A percentile compares a stretch with the other conserved stretches of the same genome.
phyloP scores from a whole-genome alignment of 1,140 invertebrate species.

The Lordiphosa clarofinis region DNA sequence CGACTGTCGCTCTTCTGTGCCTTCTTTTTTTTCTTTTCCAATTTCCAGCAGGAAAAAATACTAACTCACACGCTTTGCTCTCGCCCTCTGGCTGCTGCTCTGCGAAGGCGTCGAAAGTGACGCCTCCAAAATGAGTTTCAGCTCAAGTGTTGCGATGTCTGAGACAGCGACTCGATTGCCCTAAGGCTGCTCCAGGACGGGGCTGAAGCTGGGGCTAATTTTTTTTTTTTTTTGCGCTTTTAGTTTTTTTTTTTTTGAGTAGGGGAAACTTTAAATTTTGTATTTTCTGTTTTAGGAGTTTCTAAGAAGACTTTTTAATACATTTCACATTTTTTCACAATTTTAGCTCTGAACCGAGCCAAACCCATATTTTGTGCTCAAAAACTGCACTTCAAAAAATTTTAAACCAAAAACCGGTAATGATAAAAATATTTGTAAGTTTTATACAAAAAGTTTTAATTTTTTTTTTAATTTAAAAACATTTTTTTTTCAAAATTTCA shows the following conservation, averaged over 20 bases:
- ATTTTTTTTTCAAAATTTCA: too few relatives aligned
- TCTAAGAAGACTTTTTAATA: too few relatives aligned
- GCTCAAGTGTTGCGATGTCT: conserved; percentile 39
- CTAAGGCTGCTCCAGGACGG: conserved; percentile 18
- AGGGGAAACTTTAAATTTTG: neutral
- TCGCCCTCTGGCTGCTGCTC: conserved; percentile 31
- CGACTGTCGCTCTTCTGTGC: conserved; percentile 29
- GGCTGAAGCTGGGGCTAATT: conserved; percentile 55
- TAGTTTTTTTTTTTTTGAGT: conserved; percentile 16
- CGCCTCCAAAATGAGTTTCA: conserved; percentile 57
- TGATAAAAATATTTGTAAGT: too few relatives aligned
- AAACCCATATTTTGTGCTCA: too few relatives aligned
- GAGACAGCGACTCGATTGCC: conserved; percentile 19
- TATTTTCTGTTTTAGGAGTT: too few relatives aligned
- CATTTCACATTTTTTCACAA: too few relatives aligned
- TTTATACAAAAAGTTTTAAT: too few relatives aligned
- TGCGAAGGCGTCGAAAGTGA: conserved; percentile 34
- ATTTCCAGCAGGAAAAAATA: conserved; percentile 5
- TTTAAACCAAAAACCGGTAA: too few relatives aligned
- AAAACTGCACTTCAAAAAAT: too few relatives aligned
- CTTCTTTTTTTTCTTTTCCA: conserved; percentile 11
- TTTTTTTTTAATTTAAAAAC: too few relatives aligned
- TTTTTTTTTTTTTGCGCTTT: conserved; percentile 36
- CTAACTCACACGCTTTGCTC: conserved; percentile 8
- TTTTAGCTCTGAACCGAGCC: too few relatives aligned